Evolutionary conservation across 1,140 invertebrate genomes (phyloP).

Genomic region (Copidosoma floridanum): DNA sequence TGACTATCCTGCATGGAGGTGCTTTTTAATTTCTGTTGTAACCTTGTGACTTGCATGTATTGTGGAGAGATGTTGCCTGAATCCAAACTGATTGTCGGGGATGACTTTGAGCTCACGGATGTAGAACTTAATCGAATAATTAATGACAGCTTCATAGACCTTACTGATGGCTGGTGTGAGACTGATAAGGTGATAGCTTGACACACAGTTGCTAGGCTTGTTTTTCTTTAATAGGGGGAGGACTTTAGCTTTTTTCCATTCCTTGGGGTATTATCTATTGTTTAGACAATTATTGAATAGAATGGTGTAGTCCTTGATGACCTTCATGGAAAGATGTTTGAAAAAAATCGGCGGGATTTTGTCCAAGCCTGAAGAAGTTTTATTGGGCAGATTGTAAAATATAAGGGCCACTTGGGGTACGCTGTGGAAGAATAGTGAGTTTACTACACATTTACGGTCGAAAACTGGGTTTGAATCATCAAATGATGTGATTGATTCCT

Average conservation of each 20-base stretch:
- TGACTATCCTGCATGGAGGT: neutral
- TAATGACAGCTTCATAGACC: neutral
- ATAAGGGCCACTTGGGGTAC: neutral
- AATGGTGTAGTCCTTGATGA: neutral
- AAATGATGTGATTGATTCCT: too few relatives aligned
- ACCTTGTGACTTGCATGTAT: neutral
- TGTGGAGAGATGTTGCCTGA: neutral
- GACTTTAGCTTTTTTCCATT: neutral
- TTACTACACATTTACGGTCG: too few relatives aligned
- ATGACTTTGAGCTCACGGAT: neutral
- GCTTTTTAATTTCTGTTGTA: neutral
- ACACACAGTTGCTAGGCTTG: neutral
- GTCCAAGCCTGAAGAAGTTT: slow-evolving; percentile 15
- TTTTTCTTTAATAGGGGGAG: neutral
- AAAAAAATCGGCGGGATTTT: slow-evolving; percentile 25
- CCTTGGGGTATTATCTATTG: neutral
- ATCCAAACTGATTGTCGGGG: too few relatives aligned
- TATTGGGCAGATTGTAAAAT: neutral
- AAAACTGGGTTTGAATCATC: too few relatives aligned
- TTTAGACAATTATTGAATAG: neutral
- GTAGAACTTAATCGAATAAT: too few relatives aligned
- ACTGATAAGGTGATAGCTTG: neutral
- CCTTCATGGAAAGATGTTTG: slow-evolving; percentile 15
- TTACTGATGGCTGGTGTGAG: neutral
- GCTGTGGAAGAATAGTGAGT: neutral